Evolutionary conservation across 2,113 vertebrate genomes (phyloP).

Genomic region (Tenrec ecaudatus): DNA sequence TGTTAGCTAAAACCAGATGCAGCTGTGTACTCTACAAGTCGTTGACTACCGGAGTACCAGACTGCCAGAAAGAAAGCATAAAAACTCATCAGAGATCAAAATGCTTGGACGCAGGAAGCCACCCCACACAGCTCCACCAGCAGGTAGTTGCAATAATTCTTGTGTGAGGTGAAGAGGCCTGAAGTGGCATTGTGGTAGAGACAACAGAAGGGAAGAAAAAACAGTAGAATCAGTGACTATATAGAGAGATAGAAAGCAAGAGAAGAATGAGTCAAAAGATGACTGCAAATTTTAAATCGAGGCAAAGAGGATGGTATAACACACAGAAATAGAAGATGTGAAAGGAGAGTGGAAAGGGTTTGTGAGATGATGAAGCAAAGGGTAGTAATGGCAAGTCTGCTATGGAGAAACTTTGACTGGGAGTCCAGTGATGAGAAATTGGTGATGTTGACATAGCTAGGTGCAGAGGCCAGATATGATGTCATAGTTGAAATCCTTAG

Average conservation of each 20-base stretch:
- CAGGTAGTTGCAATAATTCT: neutral
- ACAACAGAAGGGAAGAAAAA: conserved; percentile 32
- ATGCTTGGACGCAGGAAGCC: neutral
- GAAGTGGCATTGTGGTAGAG: neutral
- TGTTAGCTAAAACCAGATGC: neutral
- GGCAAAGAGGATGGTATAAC: conserved; percentile 20
- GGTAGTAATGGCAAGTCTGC: neutral
- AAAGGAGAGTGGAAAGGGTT: neutral
- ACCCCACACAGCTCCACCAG: accelerated
- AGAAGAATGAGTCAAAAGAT: conserved; percentile 28
- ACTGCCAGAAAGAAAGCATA: neutral
- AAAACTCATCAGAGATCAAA: conserved; percentile 30
- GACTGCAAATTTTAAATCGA: conserved; percentile 2
- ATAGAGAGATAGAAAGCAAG: neutral
- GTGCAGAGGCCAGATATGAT: conserved; percentile 26
- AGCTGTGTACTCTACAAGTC: neutral
- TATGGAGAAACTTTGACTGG: neutral
- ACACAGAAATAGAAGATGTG: conserved; percentile 23
- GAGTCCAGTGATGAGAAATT: neutral
- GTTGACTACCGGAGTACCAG: neutral
- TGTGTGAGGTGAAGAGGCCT: neutral
- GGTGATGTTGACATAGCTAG: neutral
- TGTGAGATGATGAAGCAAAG: conserved; percentile 11
- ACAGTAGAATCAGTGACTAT: neutral
- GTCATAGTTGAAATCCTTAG: neutral